Base-by-base conservation (phyloP, 2,888 invertebrate genomes). In the Octonoba sinensis region DNA sequence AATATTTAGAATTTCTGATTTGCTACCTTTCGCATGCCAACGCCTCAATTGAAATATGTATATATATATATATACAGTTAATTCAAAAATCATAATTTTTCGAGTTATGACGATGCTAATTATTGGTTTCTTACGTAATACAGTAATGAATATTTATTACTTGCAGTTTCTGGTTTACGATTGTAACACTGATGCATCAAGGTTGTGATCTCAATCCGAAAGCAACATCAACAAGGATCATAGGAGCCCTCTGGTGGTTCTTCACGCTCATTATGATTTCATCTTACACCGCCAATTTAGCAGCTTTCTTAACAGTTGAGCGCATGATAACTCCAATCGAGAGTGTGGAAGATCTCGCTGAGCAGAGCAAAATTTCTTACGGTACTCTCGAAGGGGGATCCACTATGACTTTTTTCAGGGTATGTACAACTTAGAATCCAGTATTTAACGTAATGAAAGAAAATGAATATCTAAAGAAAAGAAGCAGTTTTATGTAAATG, bases 231-330 rank as follows among this genome's bases (percentile, higher is more conserved):
- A 99, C 99, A 0, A 91, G 99, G 72, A 95, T 99, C 85, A 97
- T 99, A 8, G 97, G 97, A 13, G 97, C 95, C 0, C 95, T 96
- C 86, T 99, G 99, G 99, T 99, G 99, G 97, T 99, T 99, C 90
- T 99, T 99, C 90, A 99, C 98, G 0, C 91, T 99, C 56, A 99
- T 99, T 88, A 97, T 99, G 88, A 95, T 99, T 84, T 97, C 97
- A 0, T 98, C 99, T 8, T 99, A 99, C 90, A 99, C 99, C 6
- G 99, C 99, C 16, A 96, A 96, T 90, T 90, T 99, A 87, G 99
- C 99, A 0, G 99, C 99, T 1, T 99, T 99, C 89, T 91, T 99
- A 64, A 99, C 99, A 0, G 99, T 99, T 36, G 98, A 99, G 89
- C 90, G 97, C 51, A 97, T 97, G 91, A 95, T 96, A 78, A 93